phyloP scores from a whole-genome alignment of 2,888 invertebrate genomes.

The Hoplodrina blanda region DNA sequence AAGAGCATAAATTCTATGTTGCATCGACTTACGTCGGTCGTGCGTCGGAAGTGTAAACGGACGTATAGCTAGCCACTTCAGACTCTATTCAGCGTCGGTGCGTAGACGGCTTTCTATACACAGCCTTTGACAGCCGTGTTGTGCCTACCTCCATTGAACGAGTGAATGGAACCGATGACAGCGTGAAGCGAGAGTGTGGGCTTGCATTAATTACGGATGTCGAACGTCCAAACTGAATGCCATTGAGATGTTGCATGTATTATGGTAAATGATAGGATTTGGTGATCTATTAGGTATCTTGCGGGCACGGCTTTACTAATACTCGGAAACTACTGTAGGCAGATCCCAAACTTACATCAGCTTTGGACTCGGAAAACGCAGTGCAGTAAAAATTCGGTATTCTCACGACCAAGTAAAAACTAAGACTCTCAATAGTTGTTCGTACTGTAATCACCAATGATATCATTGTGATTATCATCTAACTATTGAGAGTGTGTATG shows the following conservation, averaged over 20 bases:
- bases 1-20: constrained; percentile 63
- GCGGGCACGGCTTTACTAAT: too few species aligned
- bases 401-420: too few species aligned
- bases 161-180: constrained; percentile 85
- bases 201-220: constrained; percentile 86
- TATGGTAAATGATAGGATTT: constrained; percentile 33
- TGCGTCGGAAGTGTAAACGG: constrained; percentile 82
- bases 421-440: too few species aligned
- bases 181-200: constrained; percentile 75
- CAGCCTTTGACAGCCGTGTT: constrained; percentile 82
- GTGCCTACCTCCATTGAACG: constrained; percentile 81
- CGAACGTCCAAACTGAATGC: constrained; percentile 69
- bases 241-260: constrained; percentile 77
- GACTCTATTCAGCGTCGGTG: constrained; percentile 86
- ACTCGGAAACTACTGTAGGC: neutral
- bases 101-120: constrained; percentile 71
- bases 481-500: too few species aligned
- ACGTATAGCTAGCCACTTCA: constrained; percentile 79
- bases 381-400: too few species aligned
- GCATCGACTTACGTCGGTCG: constrained; percentile 56
- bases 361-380: too few species aligned
- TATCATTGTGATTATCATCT: too few species aligned
- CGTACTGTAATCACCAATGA: too few species aligned
- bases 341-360: neutral
- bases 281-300: neutral